phyloP scores from a whole-genome alignment of 2,113 vertebrate species.

The Cricetomys ansorgei region DNA sequence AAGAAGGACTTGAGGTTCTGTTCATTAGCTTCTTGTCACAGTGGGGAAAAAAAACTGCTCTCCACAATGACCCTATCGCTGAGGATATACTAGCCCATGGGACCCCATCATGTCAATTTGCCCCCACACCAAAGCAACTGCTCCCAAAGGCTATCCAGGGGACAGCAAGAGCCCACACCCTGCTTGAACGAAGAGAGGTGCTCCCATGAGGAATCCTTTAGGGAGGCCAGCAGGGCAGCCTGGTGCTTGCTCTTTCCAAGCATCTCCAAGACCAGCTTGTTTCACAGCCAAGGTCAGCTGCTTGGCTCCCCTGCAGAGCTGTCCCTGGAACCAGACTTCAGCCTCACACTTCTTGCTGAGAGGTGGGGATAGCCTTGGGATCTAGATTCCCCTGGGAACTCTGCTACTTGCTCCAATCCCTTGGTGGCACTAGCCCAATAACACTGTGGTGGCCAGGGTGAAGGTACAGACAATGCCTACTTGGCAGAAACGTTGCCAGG shows the following conservation, averaged over 20 bases:
- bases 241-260: background rate
- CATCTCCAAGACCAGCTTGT: background rate
- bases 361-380: constrained; percentile 20
- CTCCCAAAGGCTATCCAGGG: background rate
- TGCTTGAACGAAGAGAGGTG: background rate
- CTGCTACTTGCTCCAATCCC: constrained; percentile 45
- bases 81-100: background rate
- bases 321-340: constrained; percentile 1
- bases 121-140: background rate
- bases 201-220: accelerated
- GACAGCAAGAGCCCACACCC: background rate
- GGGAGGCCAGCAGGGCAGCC: background rate
- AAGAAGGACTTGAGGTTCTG: constrained; percentile 35
- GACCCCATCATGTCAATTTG: background rate
- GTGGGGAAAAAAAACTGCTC: background rate
- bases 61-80: background rate
- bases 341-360: background rate
- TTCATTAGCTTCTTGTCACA: background rate
- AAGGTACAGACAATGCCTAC: background rate
- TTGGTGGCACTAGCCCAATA: background rate
- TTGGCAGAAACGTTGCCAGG: constrained; percentile 11
- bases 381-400: constrained; percentile 35
- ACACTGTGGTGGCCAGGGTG: background rate
- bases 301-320: constrained; percentile 65
- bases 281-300: constrained; percentile 33